Base-by-base conservation (phyloP, 2,888 invertebrate genomes). In the Auanema sp. region DNA sequence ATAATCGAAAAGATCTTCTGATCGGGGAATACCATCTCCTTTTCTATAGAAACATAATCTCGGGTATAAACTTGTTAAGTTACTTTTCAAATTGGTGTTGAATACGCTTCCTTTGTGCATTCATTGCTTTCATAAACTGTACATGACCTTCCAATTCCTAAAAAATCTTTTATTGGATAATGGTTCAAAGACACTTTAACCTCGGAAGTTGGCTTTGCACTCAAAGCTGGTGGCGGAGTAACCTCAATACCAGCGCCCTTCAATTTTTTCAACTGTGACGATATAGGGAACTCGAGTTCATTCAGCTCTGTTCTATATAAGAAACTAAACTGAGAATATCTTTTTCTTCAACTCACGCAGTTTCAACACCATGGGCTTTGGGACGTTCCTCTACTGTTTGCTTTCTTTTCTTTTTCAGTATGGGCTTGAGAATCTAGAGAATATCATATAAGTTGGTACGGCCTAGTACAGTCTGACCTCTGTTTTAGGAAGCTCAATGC, bases 281-380 rank as follows among this genome's bases (percentile, higher is more conserved):
- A 69, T 44, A 74, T 71, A 14, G 74, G 74, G 59, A 74, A 74
- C 54, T 74, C 74, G 16, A 71, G 50, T 6, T 66, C 66, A 59
- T 71, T 63, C 3, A 71, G 8, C 21, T 47, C 55, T 18, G 47
- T 33, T n/a, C 67, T 67, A 60, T 41, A 52, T n/a, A 10, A 65
- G 58, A 53, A 41, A 24, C 5, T 16, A n/a, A n/a, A n/a, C n/a
- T n/a, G n/a, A n/a, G n/a, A n/a, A n/a, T n/a, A n/a, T n/a, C n/a
- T n/a, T n/a, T n/a, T 50, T 11, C 24, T 11, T 16, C 1, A 16
- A 23, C 24, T n/a, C 50, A n/a, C 33, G 8, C 33, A 3, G 33
- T 33, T 8, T 33, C 33, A 33, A 33, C 33, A 33, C 33, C 33
- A 33, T 33, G 33, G 8, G 8, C n/a, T 41, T 40, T 33, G 0